Conservation (phyloP, 92 coral and sea anemone species). For the Epizoanthus scotinus region DNA sequence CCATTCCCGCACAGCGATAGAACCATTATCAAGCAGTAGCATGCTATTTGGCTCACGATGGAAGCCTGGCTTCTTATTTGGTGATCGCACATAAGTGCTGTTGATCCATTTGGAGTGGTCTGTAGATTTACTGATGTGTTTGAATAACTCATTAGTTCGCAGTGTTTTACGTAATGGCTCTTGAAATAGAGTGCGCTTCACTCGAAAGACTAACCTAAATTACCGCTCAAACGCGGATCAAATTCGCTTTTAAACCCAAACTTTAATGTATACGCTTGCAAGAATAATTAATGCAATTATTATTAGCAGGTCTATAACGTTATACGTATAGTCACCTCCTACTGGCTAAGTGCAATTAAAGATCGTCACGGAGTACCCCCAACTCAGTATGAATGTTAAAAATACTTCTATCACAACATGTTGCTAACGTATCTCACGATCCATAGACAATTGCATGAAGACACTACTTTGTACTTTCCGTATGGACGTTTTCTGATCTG, state of each 20-base stretch:
- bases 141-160: background rate
- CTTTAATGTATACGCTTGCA: conserved; percentile 8
- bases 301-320: conserved; percentile 11
- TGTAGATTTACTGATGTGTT: background rate
- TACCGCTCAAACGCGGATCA: background rate
- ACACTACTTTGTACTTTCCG: too few species aligned
- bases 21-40: conserved; percentile 16
- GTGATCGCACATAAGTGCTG: background rate
- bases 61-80: background rate
- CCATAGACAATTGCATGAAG: too few species aligned
- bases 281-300: conserved; percentile 11
- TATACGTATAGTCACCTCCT: background rate
- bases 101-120: background rate
- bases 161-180: background rate
- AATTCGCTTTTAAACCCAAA: conserved; percentile 3
- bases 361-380: background rate
- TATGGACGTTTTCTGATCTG: too few species aligned
- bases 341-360: background rate
- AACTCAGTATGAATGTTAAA: background rate
- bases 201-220: background rate
- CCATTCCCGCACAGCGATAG: conserved; percentile 28
- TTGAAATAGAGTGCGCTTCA: background rate
- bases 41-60: background rate
- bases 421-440: too few species aligned
- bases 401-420: background rate